Conservation (phyloP, 1,140 invertebrate genomes). For the Nasonia vitripennis region DNA sequence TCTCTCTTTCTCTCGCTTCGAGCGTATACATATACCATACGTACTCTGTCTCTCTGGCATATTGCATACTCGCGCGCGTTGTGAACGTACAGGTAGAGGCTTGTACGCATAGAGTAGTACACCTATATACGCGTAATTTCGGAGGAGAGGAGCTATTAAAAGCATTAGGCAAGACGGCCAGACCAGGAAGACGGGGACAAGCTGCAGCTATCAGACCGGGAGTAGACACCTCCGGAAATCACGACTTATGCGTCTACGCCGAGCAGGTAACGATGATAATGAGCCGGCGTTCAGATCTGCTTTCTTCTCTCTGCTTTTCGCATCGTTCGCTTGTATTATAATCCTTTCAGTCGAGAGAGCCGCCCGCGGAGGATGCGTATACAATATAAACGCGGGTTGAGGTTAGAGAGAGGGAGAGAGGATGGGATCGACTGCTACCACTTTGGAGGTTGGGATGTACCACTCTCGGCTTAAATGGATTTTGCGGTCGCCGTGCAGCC, state of each 20-base stretch:
- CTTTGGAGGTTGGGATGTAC: neutral
- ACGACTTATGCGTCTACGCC: conserved; percentile 75
- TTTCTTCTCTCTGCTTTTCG: no score
- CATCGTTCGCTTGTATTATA: no score
- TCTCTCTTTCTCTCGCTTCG: conserved; percentile 5
- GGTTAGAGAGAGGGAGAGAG: neutral
- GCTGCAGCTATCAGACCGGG: conserved; percentile 60
- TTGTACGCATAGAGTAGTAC: neutral
- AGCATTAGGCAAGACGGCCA: conserved; percentile 60
- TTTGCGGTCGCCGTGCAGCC: neutral
- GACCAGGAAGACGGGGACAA: conserved; percentile 64
- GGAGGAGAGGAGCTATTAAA: neutral
- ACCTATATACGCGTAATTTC: neutral
- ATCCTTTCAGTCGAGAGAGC: no score
- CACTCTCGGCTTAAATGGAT: neutral
- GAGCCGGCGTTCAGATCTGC: neutral
- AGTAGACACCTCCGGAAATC: conserved; percentile 68
- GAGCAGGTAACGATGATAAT: conserved; percentile 69
- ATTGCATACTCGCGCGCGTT: neutral
- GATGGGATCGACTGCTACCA: neutral
- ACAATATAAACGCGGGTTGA: no score
- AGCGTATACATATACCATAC: no score
- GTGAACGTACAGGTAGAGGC: neutral
- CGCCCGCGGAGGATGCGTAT: no score
- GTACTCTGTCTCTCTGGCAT: neutral